Evolutionary conservation across 2,113 vertebrate genomes (phyloP), one percentile per base, ranked within the genome.

Genomic region (Vidua chalybeata): DNA sequence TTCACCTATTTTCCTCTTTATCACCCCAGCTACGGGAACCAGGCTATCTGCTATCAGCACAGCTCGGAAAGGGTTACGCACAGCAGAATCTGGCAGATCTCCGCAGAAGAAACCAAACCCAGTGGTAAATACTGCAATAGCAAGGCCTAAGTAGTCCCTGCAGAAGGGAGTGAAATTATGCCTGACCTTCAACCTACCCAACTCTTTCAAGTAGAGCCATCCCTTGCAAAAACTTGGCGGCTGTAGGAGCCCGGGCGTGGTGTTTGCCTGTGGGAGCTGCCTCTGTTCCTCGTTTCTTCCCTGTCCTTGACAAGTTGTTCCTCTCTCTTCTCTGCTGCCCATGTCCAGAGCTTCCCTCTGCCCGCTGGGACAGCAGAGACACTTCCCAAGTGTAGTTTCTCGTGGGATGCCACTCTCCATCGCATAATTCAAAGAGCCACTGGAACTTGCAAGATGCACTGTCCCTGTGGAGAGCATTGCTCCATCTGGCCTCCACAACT

Each of bases 121-220:
- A 94, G 93, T 92, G 72, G 79, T 92, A 94, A 96, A 90, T 87
- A n/a, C 75, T 95, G 88, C 90, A 82, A 85, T 68, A 96, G 94
- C 83, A 85, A 73, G 90, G 92, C 85, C 77, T 89, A 90, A 91
- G 80, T 93, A 91, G 84, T 93, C 91, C 66, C 52, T 94, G 89
- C 89, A 91, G 93, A 94, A 96, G 76, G 79, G 82, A 94, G 90
- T 95, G 85, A 95, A 97, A 93, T 87, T 94, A 89, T 3, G 58
- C 73, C 88, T 92, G 90, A 94, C 93, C 93, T 95, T 92, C 1
- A 3, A 83, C 92, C 79, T 91, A 87, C 94, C 77, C 89, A 88
- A 28, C 73, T 87, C 89, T 96, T 96, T 97, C 83, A 97, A 97
- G 95, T 33, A 93, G 93, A 90, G 90, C 93, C 83, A 95, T 95